Evolutionary conservation across 2,113 vertebrate genomes (phyloP), one percentile per base, ranked within the genome.

Genomic region (Beaufortia kweichowensis): DNA sequence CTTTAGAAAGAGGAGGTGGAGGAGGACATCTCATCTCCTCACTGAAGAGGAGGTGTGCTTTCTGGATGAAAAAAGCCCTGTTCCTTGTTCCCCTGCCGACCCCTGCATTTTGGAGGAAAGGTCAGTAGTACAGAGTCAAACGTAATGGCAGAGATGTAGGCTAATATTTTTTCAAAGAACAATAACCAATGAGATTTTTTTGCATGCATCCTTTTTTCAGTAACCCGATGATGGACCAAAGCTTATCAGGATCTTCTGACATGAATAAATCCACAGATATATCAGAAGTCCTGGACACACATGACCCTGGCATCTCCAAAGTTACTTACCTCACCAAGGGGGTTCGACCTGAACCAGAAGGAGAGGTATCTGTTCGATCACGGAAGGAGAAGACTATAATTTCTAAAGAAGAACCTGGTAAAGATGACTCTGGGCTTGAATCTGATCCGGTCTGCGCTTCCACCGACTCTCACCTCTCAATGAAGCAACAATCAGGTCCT

Each of bases 1-100:
- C 76, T 90, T 89, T 28, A 83, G 84, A 15, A 92, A 14, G 61
- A 78, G 57, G 59, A 74, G 60, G 48, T 77, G 60, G 48, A 80
- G 46, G 14, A 72, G 3, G 8, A 26, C 9, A 21, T 19, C 21
- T 15, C 9, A 50, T 21, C 53, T 11, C 2, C 35, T 19, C 17
- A 11, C 65, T 26, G 24, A 59, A 75, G 61, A 57, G 28, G 26
- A 68, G 5, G 2, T 31, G 26, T 21, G 26, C n/a, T 28, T 12
- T 29, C 28, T 6, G 17, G 71, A 48, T 11, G 6, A 23, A 61
- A 61, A 19, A 19, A 74, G 19, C 23, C 23, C 19, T 21, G 21
- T 39, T 39, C 3, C 33, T 15, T 29, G 12, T 17, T 56, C 68
- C 6, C 3, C 43, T 35, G 46, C 46, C 9, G 29, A 41, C 43